phyloP scores from a whole-genome alignment of 2,113 vertebrate genomes.

The Psittacus erithacus region DNA sequence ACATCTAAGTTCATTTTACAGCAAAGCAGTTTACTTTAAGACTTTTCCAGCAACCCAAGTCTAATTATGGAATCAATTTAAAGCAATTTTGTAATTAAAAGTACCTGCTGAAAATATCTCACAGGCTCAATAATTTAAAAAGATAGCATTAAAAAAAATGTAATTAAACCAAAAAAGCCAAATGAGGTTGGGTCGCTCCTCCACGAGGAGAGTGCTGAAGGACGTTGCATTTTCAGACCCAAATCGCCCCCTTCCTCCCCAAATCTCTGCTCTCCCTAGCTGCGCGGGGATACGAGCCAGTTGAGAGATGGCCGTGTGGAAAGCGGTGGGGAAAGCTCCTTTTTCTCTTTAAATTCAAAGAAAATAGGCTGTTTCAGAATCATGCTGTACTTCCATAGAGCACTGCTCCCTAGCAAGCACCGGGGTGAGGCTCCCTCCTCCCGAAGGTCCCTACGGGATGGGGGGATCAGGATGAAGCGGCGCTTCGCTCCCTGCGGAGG shows the following conservation, averaged over 20 bases:
- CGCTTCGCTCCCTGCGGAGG: neutral
- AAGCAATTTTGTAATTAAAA: conserved; percentile 62
- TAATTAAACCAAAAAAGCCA: conserved; percentile 45
- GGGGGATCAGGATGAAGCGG: neutral
- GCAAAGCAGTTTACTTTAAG: conserved; percentile 43
- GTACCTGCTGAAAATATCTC: conserved; percentile 59
- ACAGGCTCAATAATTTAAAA: conserved; percentile 32
- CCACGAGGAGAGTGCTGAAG: conserved; percentile 3
- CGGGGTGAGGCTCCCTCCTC: neutral
- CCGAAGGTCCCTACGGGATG: neutral
- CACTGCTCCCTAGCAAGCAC: neutral
- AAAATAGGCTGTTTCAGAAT: neutral
- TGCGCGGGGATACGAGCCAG: neutral
- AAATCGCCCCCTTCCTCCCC: neutral
- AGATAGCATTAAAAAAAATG: conserved; percentile 5
- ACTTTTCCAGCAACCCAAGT: conserved; percentile 26
- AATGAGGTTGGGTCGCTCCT: neutral
- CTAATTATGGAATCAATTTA: conserved; percentile 32
- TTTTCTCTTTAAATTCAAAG: neutral
- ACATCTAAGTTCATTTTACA: conserved; percentile 43
- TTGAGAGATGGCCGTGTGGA: neutral
- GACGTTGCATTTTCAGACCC: neutral
- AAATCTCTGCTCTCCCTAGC: neutral
- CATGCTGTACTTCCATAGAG: neutral
- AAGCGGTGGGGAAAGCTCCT: neutral